Conservation (phyloP, 2,797 vertebrate genomes). For the Myoxocephalus aenaeus region DNA sequence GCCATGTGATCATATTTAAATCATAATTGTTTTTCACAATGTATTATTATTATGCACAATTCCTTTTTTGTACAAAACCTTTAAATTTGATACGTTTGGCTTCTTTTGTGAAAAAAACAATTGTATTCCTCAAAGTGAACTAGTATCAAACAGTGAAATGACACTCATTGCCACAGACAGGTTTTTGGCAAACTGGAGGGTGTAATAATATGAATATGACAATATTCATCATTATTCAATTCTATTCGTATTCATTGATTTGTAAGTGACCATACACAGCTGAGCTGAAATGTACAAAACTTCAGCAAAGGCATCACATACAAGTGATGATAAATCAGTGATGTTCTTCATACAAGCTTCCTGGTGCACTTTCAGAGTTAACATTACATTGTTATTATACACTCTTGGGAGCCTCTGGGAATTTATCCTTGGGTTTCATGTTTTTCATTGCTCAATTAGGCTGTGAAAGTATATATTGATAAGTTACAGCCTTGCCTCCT, state of each 20-base stretch:
- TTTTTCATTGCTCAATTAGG: slow-evolving; percentile 20
- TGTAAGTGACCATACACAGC: background rate
- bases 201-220: background rate
- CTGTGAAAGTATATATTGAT: slow-evolving; percentile 12
- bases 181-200: background rate
- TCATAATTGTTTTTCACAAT: background rate
- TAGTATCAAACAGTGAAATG: background rate
- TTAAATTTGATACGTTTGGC: background rate
- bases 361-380: background rate
- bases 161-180: background rate
- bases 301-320: background rate
- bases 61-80: background rate
- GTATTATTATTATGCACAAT: background rate
- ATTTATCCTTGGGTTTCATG: background rate
- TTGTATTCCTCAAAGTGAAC: background rate
- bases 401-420: background rate
- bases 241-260: slow-evolving; percentile 2
- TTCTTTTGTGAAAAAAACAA: background rate
- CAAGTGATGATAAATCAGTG: background rate
- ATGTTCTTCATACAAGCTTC: background rate
- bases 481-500: background rate
- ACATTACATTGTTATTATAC: background rate
- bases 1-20: background rate
- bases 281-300: background rate
- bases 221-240: background rate